Percentiles rank a stretch among this genome's conserved stretches.
phyloP scores from a whole-genome alignment of 2,888 invertebrate species.

The Tuta absoluta region DNA sequence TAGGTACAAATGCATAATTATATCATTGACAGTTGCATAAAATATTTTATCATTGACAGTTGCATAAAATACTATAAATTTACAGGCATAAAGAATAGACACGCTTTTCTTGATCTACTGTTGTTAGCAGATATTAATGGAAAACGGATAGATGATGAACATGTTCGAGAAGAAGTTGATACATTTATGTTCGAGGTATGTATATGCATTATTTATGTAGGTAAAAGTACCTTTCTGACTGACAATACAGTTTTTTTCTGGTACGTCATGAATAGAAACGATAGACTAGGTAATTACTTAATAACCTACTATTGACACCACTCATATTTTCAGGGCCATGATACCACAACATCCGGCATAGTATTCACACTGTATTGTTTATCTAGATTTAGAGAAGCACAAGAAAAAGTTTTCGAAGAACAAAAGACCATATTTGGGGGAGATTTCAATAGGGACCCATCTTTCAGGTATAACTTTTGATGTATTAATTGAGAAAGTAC shows the following conservation, averaged over 20 bases:
- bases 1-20: too few relatives aligned
- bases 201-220: slow-evolving; percentile 10
- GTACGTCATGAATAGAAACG: too few relatives aligned
- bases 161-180: slow-evolving; percentile 85
- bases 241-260: too few relatives aligned
- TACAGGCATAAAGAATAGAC: slow-evolving; percentile 80
- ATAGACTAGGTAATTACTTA: too few relatives aligned
- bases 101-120: slow-evolving; percentile 85
- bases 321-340: slow-evolving; percentile 72
- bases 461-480: slow-evolving; percentile 49
- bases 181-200: slow-evolving; percentile 86
- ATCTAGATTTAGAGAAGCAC: slow-evolving; percentile 73
- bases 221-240: neutral
- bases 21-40: too few relatives aligned
- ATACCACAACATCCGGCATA: slow-evolving; percentile 82
- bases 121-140: slow-evolving; percentile 83
- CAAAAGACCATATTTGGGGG: slow-evolving; percentile 67
- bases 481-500: too few relatives aligned
- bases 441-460: slow-evolving; percentile 58
- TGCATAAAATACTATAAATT: slow-evolving; percentile 14
- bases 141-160: slow-evolving; percentile 78
- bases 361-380: slow-evolving; percentile 74
- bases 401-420: slow-evolving; percentile 76
- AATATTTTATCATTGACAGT: too few relatives aligned
- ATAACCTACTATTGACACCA: neutral